Evolutionary conservation across 2,888 invertebrate species (phyloP).

Genomic region (Agrotis segetum): DNA sequence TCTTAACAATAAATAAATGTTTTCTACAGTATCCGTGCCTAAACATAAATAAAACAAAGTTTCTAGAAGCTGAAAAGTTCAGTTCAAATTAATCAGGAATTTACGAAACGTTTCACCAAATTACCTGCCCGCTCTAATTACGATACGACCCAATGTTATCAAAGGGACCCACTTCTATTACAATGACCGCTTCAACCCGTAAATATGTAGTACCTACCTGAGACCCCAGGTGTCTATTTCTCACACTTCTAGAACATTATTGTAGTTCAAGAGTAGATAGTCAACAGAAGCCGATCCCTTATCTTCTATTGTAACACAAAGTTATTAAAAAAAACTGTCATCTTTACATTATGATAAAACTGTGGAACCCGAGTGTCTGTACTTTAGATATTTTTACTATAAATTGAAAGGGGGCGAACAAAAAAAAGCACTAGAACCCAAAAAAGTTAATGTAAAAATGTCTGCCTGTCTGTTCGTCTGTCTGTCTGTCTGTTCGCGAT

Average conservation of each 20-base stretch:
- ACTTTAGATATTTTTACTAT: too few relatives aligned
- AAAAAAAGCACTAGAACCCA: too few relatives aligned
- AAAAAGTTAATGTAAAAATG: too few relatives aligned
- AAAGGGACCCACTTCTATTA: slow-evolving; percentile 12
- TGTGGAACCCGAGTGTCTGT: too few relatives aligned
- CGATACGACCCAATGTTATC: slow-evolving; percentile 1
- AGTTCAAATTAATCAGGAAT: background rate
- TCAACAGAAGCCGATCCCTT: background rate
- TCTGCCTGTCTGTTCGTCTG: too few relatives aligned
- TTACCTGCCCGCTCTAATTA: background rate
- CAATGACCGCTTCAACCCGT: background rate
- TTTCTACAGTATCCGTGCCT: background rate
- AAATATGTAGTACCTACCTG: background rate
- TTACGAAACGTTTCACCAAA: background rate
- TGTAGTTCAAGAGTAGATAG: slow-evolving; percentile 2
- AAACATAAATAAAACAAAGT: background rate
- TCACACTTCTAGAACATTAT: background rate
- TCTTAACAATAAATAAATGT: background rate
- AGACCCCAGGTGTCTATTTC: slow-evolving; percentile 21
- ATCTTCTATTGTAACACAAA: too few relatives aligned
- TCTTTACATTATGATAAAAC: too few relatives aligned
- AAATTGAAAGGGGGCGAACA: too few relatives aligned
- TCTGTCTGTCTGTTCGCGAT: too few relatives aligned
- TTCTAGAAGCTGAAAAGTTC: background rate
- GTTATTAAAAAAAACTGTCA: too few relatives aligned